Percentiles rank a stretch among this genome's conserved stretches.
These are phyloP conservation scores for Noctua comes DNA, from an alignment of 2,888 invertebrate genomes.

Conservation along the genomic window DNA sequence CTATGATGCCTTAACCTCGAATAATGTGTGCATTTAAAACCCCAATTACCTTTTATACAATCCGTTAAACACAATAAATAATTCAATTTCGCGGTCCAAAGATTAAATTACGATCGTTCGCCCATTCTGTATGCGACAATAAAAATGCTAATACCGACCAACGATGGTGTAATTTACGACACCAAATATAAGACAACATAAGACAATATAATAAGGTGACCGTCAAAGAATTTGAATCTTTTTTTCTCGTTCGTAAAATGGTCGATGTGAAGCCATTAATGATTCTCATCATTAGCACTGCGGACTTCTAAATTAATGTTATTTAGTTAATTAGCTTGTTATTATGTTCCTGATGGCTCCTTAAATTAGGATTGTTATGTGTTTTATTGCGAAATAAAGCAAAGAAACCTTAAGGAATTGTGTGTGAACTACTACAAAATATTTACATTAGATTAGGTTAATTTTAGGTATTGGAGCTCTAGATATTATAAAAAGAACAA, in stretches of 20 bases:
- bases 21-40: constrained; percentile 37
- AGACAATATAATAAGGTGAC: constrained; percentile 62
- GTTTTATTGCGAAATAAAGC: constrained; percentile 42
- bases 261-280: constrained; percentile 52
- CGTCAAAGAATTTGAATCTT: constrained; percentile 40
- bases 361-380: constrained; percentile 40
- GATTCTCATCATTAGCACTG: constrained; percentile 61
- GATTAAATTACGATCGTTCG: constrained; percentile 85
- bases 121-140: constrained; percentile 86
- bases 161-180: constrained; percentile 86
- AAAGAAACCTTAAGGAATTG: constrained; percentile 9
- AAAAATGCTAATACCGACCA: constrained; percentile 88
- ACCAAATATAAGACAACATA: constrained; percentile 61
- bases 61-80: constrained; percentile 82
- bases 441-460: constrained; percentile 33
- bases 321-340: constrained; percentile 63
- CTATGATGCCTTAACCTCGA: constrained; percentile 27
- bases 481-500: constrained; percentile 14
- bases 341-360: constrained; percentile 34
- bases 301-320: constrained; percentile 60
- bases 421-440: constrained; percentile 48
- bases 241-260: constrained; percentile 47
- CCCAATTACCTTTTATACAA: constrained; percentile 81
- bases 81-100: constrained; percentile 86
- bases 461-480: constrained; percentile 18